phyloP scores from a whole-genome alignment of 2,797 vertebrate species.

The Phyllotis vaccarum region DNA sequence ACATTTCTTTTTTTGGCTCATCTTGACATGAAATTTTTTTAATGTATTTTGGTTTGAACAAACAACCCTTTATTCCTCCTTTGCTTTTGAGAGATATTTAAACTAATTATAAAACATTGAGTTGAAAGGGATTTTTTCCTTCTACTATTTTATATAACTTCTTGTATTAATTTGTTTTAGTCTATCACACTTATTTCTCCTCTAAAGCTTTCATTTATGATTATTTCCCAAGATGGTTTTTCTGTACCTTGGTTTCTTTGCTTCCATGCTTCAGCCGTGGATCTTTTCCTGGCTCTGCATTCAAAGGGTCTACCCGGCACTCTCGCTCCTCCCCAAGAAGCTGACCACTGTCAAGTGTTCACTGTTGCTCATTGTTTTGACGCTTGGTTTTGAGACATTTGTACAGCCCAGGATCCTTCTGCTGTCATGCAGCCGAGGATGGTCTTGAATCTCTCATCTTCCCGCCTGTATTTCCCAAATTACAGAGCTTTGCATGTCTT shows the following conservation, averaged over 20 bases:
- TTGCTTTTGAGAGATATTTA: constrained; percentile 37
- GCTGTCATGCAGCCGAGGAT: neutral
- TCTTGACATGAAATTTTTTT: constrained; percentile 10
- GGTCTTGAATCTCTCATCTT: neutral
- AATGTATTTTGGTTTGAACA: neutral
- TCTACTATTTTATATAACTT: neutral
- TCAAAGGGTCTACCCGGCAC: neutral
- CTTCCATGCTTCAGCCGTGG: neutral
- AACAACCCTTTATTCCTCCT: neutral
- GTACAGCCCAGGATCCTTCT: too few species aligned
- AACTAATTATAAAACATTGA: neutral
- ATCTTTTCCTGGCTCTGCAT: neutral
- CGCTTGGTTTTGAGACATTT: neutral
- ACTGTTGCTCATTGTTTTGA: neutral
- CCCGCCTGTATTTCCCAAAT: too few species aligned
- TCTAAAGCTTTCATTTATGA: neutral
- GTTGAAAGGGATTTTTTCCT: neutral
- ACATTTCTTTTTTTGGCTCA: neutral
- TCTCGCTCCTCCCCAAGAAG: neutral
- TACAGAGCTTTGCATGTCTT: too few species aligned
- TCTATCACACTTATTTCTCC: neutral
- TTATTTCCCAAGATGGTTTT: neutral
- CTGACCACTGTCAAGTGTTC: neutral
- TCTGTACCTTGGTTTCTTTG: neutral
- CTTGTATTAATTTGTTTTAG: neutral